These are phyloP conservation scores for Sceloporus tristichus DNA, from an alignment of 2,113 vertebrate species.

Conservation along the genomic window DNA sequence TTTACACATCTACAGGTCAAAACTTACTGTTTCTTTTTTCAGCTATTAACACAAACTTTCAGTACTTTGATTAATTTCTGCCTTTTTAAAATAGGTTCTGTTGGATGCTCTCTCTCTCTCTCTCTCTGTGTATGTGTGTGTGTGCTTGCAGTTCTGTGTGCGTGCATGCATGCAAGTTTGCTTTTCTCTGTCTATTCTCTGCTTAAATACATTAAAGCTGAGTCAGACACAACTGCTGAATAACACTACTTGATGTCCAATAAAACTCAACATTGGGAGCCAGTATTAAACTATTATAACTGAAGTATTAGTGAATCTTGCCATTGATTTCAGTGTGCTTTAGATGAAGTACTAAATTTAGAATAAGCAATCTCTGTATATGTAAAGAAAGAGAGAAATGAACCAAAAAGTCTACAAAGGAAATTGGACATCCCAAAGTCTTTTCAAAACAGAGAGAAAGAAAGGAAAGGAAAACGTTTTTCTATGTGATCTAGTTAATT, in stretches of 20 bases:
- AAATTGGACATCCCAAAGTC: neutral
- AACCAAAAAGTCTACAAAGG: too few relatives aligned
- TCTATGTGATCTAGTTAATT: accelerated
- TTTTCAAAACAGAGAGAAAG: accelerated
- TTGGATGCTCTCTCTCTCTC: too few relatives aligned
- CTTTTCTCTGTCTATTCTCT: neutral
- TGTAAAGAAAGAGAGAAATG: neutral
- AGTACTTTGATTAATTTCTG: too few relatives aligned
- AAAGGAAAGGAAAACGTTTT: neutral
- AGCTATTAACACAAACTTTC: too few relatives aligned
- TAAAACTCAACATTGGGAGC: neutral
- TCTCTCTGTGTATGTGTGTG: too few relatives aligned
- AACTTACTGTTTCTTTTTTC: too few relatives aligned
- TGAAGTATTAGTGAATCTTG: neutral
- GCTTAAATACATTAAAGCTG: neutral
- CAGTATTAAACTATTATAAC: too few relatives aligned
- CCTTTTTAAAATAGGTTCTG: too few relatives aligned
- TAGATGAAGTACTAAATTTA: accelerated
- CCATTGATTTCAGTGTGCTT: neutral
- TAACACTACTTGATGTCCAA: neutral
- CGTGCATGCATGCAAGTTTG: too few relatives aligned
- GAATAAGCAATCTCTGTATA: neutral
- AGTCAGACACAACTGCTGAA: neutral
- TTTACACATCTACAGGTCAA: too few relatives aligned
- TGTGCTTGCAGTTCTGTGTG: too few relatives aligned